These are phyloP conservation scores for Bolinopsis microptera DNA, from an alignment of 37 sponge, comb jelly and placozoan species.

Conservation along the genomic window DNA sequence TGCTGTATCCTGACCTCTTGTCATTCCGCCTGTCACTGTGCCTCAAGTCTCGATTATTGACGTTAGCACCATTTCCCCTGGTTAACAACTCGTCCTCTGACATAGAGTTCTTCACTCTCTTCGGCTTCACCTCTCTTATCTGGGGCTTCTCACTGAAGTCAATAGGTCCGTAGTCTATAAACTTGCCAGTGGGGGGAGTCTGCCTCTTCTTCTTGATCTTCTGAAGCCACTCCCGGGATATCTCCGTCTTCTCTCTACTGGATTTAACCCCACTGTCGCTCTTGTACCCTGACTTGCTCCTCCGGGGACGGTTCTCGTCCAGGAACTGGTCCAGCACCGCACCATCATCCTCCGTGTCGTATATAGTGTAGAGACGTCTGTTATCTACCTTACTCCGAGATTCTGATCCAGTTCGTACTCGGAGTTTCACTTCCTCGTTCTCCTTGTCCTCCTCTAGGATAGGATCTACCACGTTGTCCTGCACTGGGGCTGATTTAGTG, in stretches of 20 bases:
- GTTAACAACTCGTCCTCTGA: constrained; percentile 65
- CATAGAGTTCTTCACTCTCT: constrained; percentile 34
- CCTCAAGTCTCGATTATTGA: background rate
- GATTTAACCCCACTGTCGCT: constrained; percentile 9
- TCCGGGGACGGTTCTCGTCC: background rate
- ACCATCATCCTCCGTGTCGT: constrained; percentile 61
- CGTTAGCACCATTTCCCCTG: background rate
- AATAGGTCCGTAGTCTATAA: constrained; percentile 60
- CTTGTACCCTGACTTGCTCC: constrained; percentile 41
- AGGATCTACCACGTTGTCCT: background rate
- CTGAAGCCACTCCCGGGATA: constrained; percentile 45
- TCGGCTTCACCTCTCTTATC: constrained; percentile 36
- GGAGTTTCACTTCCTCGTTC: constrained; percentile 28
- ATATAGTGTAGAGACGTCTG: constrained; percentile 45
- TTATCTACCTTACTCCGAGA: constrained; percentile 31
- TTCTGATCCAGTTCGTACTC: background rate
- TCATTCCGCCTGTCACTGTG: constrained; percentile 23
- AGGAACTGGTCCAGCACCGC: background rate
- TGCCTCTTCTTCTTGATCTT: constrained; percentile 59
- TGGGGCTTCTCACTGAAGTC: constrained; percentile 2
- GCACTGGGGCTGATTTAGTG: background rate
- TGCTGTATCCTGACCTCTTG: constrained; percentile 56
- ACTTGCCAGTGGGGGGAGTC: background rate
- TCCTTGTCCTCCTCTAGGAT: background rate
- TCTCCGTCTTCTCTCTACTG: constrained; percentile 25